phyloP scores from a whole-genome alignment of 2,113 vertebrate species.

The Mystacornis crossleyi region DNA sequence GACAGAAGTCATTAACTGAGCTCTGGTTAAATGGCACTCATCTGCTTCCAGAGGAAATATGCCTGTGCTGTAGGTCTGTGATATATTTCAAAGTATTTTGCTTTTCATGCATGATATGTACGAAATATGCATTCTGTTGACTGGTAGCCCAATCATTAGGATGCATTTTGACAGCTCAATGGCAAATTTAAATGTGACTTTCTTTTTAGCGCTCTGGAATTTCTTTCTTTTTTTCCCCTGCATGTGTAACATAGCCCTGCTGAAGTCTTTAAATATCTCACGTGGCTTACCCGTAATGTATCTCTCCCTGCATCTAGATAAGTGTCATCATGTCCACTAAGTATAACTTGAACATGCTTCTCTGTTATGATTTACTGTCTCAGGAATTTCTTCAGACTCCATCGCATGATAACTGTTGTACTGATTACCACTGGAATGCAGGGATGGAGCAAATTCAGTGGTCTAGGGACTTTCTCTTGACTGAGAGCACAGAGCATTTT shows the following conservation, averaged over 20 bases:
- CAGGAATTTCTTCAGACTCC: neutral
- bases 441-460: neutral
- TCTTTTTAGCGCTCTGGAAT: neutral
- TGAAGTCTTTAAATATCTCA: neutral
- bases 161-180: neutral
- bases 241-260: neutral
- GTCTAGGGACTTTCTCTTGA: neutral
- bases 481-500: neutral
- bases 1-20: constrained; percentile 49
- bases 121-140: neutral
- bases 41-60: neutral
- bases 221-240: accelerated
- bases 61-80: neutral
- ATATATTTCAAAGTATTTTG: constrained; percentile 13
- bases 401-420: accelerated
- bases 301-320: neutral
- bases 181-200: neutral
- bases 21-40: neutral
- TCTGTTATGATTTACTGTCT: neutral
- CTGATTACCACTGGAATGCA: accelerated
- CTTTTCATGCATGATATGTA: neutral
- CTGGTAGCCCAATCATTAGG: neutral
- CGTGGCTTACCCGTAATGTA: neutral
- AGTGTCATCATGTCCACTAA: neutral
- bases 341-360: neutral